Base-by-base conservation (phyloP, 2,888 invertebrate species). In the Xestobium rufovillosum region DNA sequence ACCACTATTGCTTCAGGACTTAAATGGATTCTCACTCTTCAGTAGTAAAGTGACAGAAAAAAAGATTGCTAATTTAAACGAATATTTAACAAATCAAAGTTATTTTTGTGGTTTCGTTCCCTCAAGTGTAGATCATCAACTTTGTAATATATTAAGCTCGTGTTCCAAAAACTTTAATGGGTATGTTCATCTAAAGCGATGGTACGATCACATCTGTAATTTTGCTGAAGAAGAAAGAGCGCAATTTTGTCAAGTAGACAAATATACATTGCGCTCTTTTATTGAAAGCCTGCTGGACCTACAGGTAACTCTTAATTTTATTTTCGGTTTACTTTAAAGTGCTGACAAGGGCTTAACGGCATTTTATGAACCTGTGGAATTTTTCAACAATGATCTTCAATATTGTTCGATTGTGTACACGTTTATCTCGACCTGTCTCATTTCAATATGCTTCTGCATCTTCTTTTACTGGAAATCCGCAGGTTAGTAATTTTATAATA, bases 121-220 rank as follows among this genome's bases (percentile, higher is more conserved):
- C 15, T 69, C 71, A 51, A 63, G 59, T 49, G 61, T 63, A 57
- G 78, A 78, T 59, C 54, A 63, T 44, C 59, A 68, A 47, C 46
- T 67, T 26, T 66, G 61, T 59, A 51, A 68, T 57, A 50, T 53
- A 46, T 31, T 56, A 14, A 37, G 42, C 31, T 36, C 29, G 12
- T 32, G 30, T 27, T 33, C 60, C 37, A 50, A 60, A 48, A 61
- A 66, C 51, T 59, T 69, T 41, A 50, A 59, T 34, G 63, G 63
- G 45, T 72, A 67, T 57, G 58, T 58, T 36, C 59, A 74, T 56
- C 56, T 78, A 46, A 67, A 63, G 55, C 69, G 78, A 61, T 78
- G 78, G 78, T 72, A 69, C 61, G 59, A 66, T 60, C 75, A 78
- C 63, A 72, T 78, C 62, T 60, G 67, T 62, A 77, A 75, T 65